Conservation (phyloP, 2,888 invertebrate species). For the Caenorhabditis sp. region DNA sequence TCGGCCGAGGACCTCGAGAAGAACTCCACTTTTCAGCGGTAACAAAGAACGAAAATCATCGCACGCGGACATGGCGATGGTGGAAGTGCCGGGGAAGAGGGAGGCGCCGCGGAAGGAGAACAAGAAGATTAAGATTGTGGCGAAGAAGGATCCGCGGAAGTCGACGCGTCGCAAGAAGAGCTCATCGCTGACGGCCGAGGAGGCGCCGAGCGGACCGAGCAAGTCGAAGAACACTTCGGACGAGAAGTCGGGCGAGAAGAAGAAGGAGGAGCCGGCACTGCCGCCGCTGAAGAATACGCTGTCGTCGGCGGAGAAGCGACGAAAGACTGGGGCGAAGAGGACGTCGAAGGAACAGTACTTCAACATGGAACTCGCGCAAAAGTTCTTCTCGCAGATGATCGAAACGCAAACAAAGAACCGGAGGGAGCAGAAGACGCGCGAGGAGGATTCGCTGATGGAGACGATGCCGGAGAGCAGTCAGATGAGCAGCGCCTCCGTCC, state of each 20-base stretch:
- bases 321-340: neutral
- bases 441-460: neutral
- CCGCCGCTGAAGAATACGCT: too few relatives aligned
- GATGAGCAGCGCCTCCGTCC: too few relatives aligned
- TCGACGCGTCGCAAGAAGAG: neutral
- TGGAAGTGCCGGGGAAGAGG: slow-evolving; percentile 13
- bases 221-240: neutral
- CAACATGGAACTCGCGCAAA: slow-evolving; percentile 15
- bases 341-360: neutral
- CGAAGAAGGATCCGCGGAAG: slow-evolving; percentile 4
- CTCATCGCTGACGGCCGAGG: neutral
- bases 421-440: neutral
- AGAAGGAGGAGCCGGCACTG: too few relatives aligned
- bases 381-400: slow-evolving; percentile 21
- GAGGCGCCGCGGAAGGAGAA: slow-evolving; percentile 22
- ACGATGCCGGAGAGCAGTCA: slow-evolving; percentile 28
- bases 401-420: too few relatives aligned
- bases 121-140: neutral
- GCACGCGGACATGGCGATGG: too few relatives aligned
- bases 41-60: too few relatives aligned
- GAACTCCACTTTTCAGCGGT: too few relatives aligned
- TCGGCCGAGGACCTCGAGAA: too few relatives aligned
- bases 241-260: neutral
- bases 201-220: neutral
- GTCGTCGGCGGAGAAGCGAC: neutral